Evolutionary conservation across 2,888 invertebrate species (phyloP), one percentile per base, ranked within the genome.

Genomic region (Tenthredo distinguenda): DNA sequence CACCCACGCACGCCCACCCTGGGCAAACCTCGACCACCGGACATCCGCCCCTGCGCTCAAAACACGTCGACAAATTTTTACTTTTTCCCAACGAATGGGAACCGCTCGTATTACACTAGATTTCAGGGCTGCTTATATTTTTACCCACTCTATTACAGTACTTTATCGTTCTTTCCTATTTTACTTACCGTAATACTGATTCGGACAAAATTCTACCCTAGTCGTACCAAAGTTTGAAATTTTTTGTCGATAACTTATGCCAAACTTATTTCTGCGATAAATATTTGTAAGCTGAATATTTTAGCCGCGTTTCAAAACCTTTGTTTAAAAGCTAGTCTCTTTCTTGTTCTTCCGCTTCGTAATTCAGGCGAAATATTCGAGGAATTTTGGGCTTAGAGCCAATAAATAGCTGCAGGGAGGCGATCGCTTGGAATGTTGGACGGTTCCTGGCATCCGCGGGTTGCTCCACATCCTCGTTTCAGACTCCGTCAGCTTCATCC

Each of bases 1-100:
- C 37, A 62, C 21, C 10, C 58, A 37, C 37, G 18, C 62, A 81
- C 81, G 62, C 81, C 81, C 34, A 83, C 31, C 12, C 62, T 83
- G 72, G 55, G 43, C 85, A 31, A 65, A 43, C 85, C 74, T 72
- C 72, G 74, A 84, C 74, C 72, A 85, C 85, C 85, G 85, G 85
- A 85, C 85, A 74, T 85, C 85, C 85, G 85, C 74, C 83, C 83
- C 83, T 37, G 71, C 68, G 71, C 68, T 65, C 83, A 83, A n/a
- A 72, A 84, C 65, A 62, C 83, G 82, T 72, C 72, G 76, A 83
- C 85, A 84, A 84, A 72, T 84, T 84, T 83, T 34, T 26, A 68
- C n/a, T 62, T 21, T 62, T 77, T 55, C 10, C 26, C 81, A 40
- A 40, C 62, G 37, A 58, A 62, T 58, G 43, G 62, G 31, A 62